A percentile compares a stretch with the other conserved stretches of the same genome.
These are phyloP conservation scores for Trichomycterus rosablanca DNA, from an alignment of 2,113 vertebrate species.

Conservation along the genomic window DNA sequence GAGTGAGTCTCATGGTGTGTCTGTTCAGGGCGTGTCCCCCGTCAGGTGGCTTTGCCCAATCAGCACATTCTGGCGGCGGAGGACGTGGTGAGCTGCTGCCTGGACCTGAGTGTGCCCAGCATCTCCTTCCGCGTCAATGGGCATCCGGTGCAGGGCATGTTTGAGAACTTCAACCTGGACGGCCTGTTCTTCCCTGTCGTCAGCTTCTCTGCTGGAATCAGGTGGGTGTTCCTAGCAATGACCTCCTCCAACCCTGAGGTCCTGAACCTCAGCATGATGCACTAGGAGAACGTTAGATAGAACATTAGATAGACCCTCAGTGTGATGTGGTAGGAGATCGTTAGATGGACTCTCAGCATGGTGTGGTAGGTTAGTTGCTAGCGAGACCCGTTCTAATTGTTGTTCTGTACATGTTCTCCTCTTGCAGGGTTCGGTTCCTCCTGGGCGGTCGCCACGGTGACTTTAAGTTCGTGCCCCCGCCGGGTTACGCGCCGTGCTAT, in stretches of 20 bases:
- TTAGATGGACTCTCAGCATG: too few species aligned
- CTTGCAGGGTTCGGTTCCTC: conserved; percentile 77
- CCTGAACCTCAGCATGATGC: too few species aligned
- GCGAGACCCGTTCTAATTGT: too few species aligned
- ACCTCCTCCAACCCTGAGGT: too few species aligned
- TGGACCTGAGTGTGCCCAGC: conserved; percentile 85
- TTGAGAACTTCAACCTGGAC: conserved; percentile 87
- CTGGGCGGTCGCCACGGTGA: conserved; percentile 87
- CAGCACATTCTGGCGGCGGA: conserved; percentile 76
- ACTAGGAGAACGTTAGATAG: too few species aligned
- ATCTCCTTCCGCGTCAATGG: conserved; percentile 91
- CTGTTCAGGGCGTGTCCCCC: conserved; percentile 75
- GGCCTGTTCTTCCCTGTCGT: conserved; percentile 86
- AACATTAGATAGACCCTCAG: too few species aligned
- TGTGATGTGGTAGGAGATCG: too few species aligned
- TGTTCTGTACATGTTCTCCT: background rate
- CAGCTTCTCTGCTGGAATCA: conserved; percentile 87
- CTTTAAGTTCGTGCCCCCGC: conserved; percentile 88
- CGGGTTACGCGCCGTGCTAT: conserved; percentile 82
- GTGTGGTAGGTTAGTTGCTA: too few species aligned
- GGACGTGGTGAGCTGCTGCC: conserved; percentile 87
- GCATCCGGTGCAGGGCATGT: conserved; percentile 88
- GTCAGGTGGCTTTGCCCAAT: conserved; percentile 71
- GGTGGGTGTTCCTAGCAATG: background rate
- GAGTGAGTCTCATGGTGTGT: background rate